phyloP scores from a whole-genome alignment of 2,888 invertebrate species.

The Actias luna region DNA sequence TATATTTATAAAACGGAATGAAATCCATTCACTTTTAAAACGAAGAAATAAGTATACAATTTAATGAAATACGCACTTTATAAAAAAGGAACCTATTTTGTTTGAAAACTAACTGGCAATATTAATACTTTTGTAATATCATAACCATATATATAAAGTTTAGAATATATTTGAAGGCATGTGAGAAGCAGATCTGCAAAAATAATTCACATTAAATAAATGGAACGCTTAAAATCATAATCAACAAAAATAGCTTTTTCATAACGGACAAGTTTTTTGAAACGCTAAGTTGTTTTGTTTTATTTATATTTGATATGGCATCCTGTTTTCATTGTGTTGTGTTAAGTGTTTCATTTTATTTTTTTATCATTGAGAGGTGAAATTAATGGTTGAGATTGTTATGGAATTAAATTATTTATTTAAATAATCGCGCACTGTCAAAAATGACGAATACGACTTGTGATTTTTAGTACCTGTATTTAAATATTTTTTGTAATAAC shows the following conservation, averaged over 20 bases:
- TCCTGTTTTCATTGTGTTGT: neutral
- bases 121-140: neutral
- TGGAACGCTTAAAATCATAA: constrained; percentile 7
- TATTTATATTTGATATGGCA: neutral
- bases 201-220: constrained; percentile 6
- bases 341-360: neutral
- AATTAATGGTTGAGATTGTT: neutral
- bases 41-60: constrained; percentile 37
- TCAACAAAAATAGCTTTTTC: constrained; percentile 13
- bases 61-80: constrained; percentile 27
- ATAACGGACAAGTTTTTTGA: constrained; percentile 13
- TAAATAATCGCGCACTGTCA: neutral
- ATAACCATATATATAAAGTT: constrained; percentile 6
- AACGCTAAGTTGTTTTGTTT: constrained; percentile 5
- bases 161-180: neutral
- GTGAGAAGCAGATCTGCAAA: constrained; percentile 3
- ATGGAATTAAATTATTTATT: neutral
- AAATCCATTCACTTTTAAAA: constrained; percentile 73
- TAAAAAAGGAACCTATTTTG: constrained; percentile 4
- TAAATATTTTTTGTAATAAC: neutral
- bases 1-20: constrained; percentile 66
- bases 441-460: neutral
- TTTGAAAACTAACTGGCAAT: neutral
- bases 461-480: neutral
- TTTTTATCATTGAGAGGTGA: neutral